Conservation (phyloP, 2,113 vertebrate genomes). For the Oophaga pumilio region DNA sequence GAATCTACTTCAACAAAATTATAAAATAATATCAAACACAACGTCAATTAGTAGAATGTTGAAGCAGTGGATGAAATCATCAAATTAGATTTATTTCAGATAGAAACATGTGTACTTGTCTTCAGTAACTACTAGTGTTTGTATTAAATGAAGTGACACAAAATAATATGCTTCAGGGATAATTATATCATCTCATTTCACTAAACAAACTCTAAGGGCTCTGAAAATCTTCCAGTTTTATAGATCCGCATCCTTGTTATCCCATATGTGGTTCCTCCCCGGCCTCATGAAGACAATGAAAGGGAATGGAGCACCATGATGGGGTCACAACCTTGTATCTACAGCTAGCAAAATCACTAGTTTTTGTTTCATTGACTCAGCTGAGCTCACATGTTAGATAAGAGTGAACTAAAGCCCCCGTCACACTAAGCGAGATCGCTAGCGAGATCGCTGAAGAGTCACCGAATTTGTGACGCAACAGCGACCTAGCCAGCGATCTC, state of each 20-base stretch:
- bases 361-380: not conserved
- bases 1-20: not conserved
- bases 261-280: not conserved
- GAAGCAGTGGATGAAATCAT: not conserved
- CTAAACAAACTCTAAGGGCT: not conserved
- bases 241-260: not conserved
- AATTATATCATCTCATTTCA: not conserved
- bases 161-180: not conserved
- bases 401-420: not conserved
- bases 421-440: too few species aligned
- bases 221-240: not conserved
- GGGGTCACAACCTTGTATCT: not conserved
- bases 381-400: not conserved
- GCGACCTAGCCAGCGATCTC: too few species aligned
- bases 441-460: too few species aligned
- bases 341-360: not conserved
- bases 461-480: too few species aligned
- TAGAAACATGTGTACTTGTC: not conserved
- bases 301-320: not conserved
- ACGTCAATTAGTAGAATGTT: not conserved
- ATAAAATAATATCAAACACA: not conserved
- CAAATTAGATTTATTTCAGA: not conserved
- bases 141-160: not conserved
- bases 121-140: not conserved
- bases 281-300: not conserved